Conservation (phyloP, 2,797 vertebrate species). For the Periophthalmus magnuspinnatus region DNA sequence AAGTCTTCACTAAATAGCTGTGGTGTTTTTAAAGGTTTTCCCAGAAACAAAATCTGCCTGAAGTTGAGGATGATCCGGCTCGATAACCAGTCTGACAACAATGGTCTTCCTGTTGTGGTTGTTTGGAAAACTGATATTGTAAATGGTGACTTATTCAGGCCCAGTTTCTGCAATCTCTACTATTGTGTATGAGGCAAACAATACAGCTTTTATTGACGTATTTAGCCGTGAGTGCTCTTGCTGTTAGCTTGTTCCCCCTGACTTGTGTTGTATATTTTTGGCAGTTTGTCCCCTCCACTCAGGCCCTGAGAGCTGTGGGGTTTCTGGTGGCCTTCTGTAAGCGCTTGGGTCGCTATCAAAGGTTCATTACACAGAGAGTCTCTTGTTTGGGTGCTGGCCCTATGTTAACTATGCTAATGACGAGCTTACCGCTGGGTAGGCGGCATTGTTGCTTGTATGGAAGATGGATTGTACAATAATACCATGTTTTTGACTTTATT, state of each 20-base stretch:
- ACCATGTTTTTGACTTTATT: constrained; percentile 10
- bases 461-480: constrained; percentile 28
- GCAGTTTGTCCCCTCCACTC: constrained; percentile 46
- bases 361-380: constrained; percentile 64
- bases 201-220: constrained; percentile 29
- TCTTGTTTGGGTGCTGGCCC: constrained; percentile 67
- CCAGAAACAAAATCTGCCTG: constrained; percentile 25
- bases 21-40: constrained; percentile 29
- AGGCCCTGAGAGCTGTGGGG: constrained; percentile 55
- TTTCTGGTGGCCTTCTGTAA: constrained; percentile 69
- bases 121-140: constrained; percentile 23
- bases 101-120: constrained; percentile 23
- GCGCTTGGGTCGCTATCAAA: constrained; percentile 66
- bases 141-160: constrained; percentile 1
- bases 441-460: constrained; percentile 53
- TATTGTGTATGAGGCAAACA: constrained; percentile 19
- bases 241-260: constrained; percentile 24
- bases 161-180: background rate
- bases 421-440: constrained; percentile 55
- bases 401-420: constrained; percentile 73
- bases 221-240: constrained; percentile 25
- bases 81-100: constrained; percentile 13
- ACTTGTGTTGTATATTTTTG: constrained; percentile 44
- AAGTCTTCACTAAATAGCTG: constrained; percentile 26
- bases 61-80: constrained; percentile 16